Conservation (phyloP, 2,797 vertebrate genomes). For the Alcedo quadribrachys region DNA sequence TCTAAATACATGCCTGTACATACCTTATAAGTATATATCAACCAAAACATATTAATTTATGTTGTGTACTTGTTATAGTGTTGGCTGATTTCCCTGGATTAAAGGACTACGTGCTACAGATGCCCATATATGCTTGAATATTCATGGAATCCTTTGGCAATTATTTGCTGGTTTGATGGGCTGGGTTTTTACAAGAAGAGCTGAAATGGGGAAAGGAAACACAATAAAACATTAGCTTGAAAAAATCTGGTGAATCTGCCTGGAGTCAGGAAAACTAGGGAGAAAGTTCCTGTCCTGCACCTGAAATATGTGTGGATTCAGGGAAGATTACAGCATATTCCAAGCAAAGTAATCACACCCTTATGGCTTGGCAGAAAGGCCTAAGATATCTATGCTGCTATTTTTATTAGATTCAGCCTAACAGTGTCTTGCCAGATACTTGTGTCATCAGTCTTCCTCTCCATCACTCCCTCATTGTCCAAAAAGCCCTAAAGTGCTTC, state of each 20-base stretch:
- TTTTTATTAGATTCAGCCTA: constrained; percentile 5
- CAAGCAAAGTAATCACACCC: constrained; percentile 21
- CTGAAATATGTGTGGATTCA: constrained; percentile 13
- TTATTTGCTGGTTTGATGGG: neutral
- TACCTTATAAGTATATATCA: neutral
- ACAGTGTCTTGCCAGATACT: neutral
- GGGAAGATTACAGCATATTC: constrained; percentile 29
- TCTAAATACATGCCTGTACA: constrained; percentile 1
- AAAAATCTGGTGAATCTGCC: constrained; percentile 28
- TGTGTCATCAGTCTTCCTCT: neutral
- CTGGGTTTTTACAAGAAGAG: constrained; percentile 14
- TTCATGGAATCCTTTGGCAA: neutral
- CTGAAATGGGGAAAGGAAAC: constrained; percentile 11
- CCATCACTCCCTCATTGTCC: neutral
- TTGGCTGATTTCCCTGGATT: neutral
- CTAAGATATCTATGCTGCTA: neutral
- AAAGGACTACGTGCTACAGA: neutral
- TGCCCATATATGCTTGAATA: neutral
- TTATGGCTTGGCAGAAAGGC: constrained; percentile 20
- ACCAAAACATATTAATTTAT: neutral
- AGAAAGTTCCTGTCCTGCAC: neutral
- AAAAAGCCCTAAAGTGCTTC: neutral
- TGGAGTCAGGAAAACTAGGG: neutral
- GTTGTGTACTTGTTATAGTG: neutral
- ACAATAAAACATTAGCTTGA: neutral